Base-by-base conservation (phyloP, 2,113 vertebrate genomes). In the Notarius quadriscutis region DNA sequence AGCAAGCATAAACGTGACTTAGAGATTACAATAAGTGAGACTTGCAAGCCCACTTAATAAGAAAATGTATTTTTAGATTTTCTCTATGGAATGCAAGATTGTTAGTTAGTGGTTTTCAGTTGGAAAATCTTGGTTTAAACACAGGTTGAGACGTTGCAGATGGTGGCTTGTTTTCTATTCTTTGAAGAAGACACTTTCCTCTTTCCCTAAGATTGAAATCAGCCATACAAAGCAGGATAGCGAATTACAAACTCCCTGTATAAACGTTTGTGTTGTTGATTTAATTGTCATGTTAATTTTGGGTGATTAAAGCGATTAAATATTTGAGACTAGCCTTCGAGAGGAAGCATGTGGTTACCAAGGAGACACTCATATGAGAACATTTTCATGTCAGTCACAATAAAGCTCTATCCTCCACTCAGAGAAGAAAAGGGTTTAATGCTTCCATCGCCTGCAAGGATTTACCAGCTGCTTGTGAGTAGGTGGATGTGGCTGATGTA, bases 281-380 rank as follows among this genome's bases (percentile, higher is more conserved):
- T 91, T 90, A 93, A 94, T 93, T 93, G 89, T 92, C 87, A 91
- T 91, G 91, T 91, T 94, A 92, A 93, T 93, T 93, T 58, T 92
- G 41, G 77, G 87, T 93, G 90, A 95, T 93, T 93, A 91, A 93
- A 90, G 85, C 41, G 78, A 94, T 93, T 93, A 91, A 93, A 92
- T 87, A 89, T 91, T 91, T 92, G 86, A 91, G 80, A 90, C 65
- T 89, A 82, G 89, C 87, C 88, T 93, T 93, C 90, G 86, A 86
- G 57, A 87, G 75, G 89, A 92, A 92, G 89, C 90, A 92, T 92
- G 92, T 86, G 82, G 94, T 95, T 93, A 90, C 93, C 93, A 94
- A 93, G 93, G 93, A 94, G 91, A 94, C 91, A 17, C 86, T 86
- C 87, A 92, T 80, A 91, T 89, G 83, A 89, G 90, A 92, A 93